phyloP scores from a whole-genome alignment of 2,888 invertebrate genomes.

The Tenthredo scrophulariae region DNA sequence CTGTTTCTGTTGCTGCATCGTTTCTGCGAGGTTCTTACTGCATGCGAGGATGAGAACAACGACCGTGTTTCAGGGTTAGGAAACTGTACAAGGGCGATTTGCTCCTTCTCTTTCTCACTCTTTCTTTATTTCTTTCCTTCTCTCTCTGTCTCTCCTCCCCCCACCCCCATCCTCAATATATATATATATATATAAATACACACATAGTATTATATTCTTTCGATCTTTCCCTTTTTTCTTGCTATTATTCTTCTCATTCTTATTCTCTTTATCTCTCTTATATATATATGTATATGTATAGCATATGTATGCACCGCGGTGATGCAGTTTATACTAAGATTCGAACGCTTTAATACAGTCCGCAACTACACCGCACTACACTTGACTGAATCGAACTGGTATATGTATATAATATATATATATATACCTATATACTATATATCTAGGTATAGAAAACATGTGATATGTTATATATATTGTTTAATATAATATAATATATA shows the following conservation, averaged over 20 bases:
- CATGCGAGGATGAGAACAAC: conserved; percentile 38
- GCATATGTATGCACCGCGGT: too few species aligned
- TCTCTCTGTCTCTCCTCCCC: conserved; percentile 4
- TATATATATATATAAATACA: not conserved
- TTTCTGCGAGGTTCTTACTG: conserved; percentile 9
- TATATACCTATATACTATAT: too few species aligned
- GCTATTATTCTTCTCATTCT: too few species aligned
- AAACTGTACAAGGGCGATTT: conserved; percentile 50
- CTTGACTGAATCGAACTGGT: too few species aligned
- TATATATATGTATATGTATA: too few species aligned
- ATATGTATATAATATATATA: too few species aligned
- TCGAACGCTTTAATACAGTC: too few species aligned
- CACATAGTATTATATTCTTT: not conserved
- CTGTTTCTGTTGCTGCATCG: not conserved
- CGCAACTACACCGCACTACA: too few species aligned
- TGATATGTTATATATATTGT: too few species aligned
- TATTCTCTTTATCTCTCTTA: not conserved
- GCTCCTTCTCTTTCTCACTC: not conserved
- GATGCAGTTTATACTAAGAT: too few species aligned
- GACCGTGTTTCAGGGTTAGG: conserved; percentile 51
- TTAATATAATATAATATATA: too few species aligned
- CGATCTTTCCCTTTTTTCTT: not conserved
- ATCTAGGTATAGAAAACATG: too few species aligned
- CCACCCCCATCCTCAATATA: not conserved
- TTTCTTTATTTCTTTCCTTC: not conserved